Evolutionary conservation across 1,140 invertebrate species (phyloP).

Genomic region (Cydia strobilella): DNA sequence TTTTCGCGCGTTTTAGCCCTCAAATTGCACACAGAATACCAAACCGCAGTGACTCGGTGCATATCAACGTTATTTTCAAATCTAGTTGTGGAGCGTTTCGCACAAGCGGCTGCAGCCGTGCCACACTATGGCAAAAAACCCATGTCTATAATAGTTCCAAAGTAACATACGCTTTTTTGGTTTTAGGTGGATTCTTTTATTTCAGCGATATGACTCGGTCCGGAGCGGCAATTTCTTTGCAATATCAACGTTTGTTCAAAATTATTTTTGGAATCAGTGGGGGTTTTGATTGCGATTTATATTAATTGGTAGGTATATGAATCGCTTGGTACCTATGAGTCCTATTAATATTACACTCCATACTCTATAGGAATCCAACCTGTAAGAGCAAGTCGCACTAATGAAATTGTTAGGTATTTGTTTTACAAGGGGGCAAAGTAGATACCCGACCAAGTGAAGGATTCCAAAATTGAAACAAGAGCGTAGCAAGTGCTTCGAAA

Average conservation of each 20-base stretch:
- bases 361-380: too few species aligned
- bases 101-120: neutral
- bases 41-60: neutral
- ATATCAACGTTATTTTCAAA: conserved; percentile 23
- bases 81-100: conserved; percentile 2
- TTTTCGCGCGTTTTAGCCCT: neutral
- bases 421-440: too few species aligned
- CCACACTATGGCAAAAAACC: neutral
- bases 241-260: conserved; percentile 23
- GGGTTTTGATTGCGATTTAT: neutral
- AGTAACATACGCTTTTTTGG: neutral
- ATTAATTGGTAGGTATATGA: neutral
- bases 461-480: too few species aligned
- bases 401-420: too few species aligned
- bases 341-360: too few species aligned
- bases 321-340: neutral
- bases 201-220: neutral
- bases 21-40: conserved; percentile 19
- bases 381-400: too few species aligned
- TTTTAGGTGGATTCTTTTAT: neutral
- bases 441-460: too few species aligned
- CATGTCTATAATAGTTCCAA: neutral
- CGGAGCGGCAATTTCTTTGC: conserved; percentile 23
- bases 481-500: too few species aligned
- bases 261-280: conserved; percentile 5